A percentile compares a stretch with the other conserved stretches of the same genome.
These are phyloP conservation scores for Larimichthys crocea DNA, from an alignment of 2,113 vertebrate genomes.

Conservation along the genomic window DNA sequence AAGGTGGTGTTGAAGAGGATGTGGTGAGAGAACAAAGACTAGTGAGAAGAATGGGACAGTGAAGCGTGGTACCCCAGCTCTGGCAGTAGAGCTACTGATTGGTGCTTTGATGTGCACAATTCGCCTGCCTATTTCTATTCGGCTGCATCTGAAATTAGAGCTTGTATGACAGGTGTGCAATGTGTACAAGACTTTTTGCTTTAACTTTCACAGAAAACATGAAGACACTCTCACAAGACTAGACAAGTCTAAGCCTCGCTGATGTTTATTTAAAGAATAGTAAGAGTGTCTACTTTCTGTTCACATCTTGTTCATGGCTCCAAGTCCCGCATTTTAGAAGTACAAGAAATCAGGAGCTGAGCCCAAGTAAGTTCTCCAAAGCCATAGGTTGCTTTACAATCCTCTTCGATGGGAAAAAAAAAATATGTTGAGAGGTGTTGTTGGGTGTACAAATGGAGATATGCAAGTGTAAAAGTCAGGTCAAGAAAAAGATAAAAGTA, in stretches of 20 bases:
- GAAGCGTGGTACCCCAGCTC: conserved; percentile 68
- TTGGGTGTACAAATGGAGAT: conserved; percentile 27
- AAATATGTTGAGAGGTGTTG: neutral
- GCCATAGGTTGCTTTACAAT: neutral
- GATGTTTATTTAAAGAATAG: conserved; percentile 43
- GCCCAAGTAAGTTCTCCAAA: conserved; percentile 11
- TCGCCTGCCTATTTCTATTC: conserved; percentile 60
- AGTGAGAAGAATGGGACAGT: conserved; percentile 53
- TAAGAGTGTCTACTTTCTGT: conserved; percentile 7
- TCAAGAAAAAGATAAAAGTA: conserved; percentile 25
- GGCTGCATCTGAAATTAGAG: conserved; percentile 58
- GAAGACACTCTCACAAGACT: conserved; percentile 21
- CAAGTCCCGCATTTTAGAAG: conserved; percentile 11
- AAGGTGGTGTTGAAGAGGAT: conserved; percentile 51
- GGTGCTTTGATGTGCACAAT: conserved; percentile 79
- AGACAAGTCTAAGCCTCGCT: conserved; percentile 1
- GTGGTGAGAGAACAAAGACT: conserved; percentile 59
- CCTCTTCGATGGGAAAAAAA: neutral
- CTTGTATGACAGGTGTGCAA: conserved; percentile 59
- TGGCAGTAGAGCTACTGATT: conserved; percentile 71
- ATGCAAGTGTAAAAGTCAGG: conserved; percentile 13
- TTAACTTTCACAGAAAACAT: conserved; percentile 19
- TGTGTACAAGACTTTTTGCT: conserved; percentile 41
- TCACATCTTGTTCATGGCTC: conserved; percentile 20
- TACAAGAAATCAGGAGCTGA: conserved; percentile 12